Conservation (phyloP, 2,888 invertebrate genomes). For the Euplagia quadripunctaria region DNA sequence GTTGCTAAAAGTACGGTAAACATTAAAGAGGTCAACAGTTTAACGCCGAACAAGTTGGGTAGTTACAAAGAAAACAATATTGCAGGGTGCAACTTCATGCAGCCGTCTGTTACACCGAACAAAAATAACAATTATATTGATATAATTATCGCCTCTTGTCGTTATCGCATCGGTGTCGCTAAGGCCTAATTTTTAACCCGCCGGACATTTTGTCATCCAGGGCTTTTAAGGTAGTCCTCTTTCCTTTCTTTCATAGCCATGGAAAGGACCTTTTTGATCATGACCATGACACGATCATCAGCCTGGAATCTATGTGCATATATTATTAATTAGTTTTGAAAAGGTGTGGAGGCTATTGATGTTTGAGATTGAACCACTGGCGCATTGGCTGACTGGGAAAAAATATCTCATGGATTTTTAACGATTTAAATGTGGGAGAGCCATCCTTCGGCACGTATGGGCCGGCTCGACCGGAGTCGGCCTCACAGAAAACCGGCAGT, state of each 20-base stretch:
- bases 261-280: too few species aligned
- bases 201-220: neutral
- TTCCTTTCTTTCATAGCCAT: neutral
- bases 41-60: conserved; percentile 1
- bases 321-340: too few species aligned
- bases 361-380: neutral
- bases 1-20: neutral
- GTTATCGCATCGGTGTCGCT: neutral
- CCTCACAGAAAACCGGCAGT: too few species aligned
- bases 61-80: conserved; percentile 14
- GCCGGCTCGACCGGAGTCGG: too few species aligned
- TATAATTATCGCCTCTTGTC: neutral
- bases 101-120: conserved; percentile 4
- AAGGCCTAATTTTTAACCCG: neutral
- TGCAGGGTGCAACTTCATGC: neutral
- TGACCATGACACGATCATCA: too few species aligned
- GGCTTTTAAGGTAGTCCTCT: neutral
- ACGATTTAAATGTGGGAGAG: too few species aligned
- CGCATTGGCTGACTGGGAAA: too few species aligned
- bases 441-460: too few species aligned
- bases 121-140: neutral
- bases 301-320: too few species aligned
- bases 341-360: too few species aligned
- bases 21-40: neutral
- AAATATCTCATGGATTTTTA: too few species aligned